Evolutionary conservation across 2,113 vertebrate species (phyloP), one percentile per base, ranked within the genome.

Genomic region (Apteryx owenii): DNA sequence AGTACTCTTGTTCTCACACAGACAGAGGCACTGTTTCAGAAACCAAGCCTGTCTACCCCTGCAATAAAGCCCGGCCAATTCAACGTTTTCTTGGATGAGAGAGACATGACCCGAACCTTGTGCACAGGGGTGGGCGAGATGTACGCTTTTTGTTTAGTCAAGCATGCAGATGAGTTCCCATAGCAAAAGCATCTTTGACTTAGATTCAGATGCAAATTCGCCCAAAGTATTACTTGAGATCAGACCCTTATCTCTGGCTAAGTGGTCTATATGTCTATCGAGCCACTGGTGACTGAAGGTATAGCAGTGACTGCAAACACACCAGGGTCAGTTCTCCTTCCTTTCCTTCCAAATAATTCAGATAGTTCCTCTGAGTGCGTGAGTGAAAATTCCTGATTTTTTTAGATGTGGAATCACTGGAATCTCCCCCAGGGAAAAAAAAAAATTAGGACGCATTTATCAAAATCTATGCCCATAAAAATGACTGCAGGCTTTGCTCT

Each of bases 241-340:
- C 10, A 54, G 48, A 10, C 33, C 25, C 36, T 29, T 33, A 36
- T 7, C 14, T 44, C n/a, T 2, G 7, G 9, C 5, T 66, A 65
- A 80, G 46, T 3, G 6, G 12, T 23, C 10, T 10, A 6, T n/a
- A 10, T 26, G 8, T 22, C 31, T 60, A 29, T 60, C 29, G 10
- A 90, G 8, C 38, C 17, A 20, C 25, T 7, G 5, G 2, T 20
- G 5, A 10, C 38, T 44, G 50, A 91, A 82, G 36, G 14, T n/a
- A 16, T 10, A 51, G 33, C 61, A 85, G 7, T 61, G 51, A 42
- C 33, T 64, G 20, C 3, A 31, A 83, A 61, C 17, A 69, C 3
- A 17, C 2, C 0, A 0, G 1, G 1, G 11, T 61, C 29, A 66
- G 8, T 80, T 66, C 40, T 72, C 14, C 18, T 76, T 88, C 15